Evolutionary conservation across 2,888 invertebrate species (phyloP).

Genomic region (Hypsopygia costalis): DNA sequence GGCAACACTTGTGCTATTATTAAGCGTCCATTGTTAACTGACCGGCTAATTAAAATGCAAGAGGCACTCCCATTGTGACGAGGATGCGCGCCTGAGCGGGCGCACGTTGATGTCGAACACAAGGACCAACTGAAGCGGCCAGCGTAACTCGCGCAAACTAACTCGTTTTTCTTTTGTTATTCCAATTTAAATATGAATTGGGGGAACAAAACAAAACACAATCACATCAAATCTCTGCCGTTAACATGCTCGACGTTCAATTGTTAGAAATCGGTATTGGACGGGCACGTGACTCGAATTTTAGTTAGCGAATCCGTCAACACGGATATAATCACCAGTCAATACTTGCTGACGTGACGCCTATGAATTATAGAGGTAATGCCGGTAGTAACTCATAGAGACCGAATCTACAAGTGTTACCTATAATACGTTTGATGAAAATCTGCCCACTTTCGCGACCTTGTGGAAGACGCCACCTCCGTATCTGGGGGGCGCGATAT

Average conservation of each 20-base stretch:
- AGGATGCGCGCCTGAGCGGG: slow-evolving; percentile 33
- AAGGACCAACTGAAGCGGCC: slow-evolving; percentile 32
- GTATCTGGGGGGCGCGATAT: slow-evolving; percentile 57
- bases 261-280: slow-evolving; percentile 27
- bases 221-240: neutral
- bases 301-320: slow-evolving; percentile 25
- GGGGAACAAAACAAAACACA: too few relatives aligned
- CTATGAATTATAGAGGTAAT: neutral
- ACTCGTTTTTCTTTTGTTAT: too few relatives aligned
- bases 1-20: slow-evolving; percentile 53
- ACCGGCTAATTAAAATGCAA: slow-evolving; percentile 62
- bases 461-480: slow-evolving; percentile 41
- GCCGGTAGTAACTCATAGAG: neutral
- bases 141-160: neutral
- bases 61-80: slow-evolving; percentile 43
- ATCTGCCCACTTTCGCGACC: slow-evolving; percentile 33
- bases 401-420: neutral
- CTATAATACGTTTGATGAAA: slow-evolving; percentile 13
- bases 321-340: slow-evolving; percentile 5
- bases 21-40: slow-evolving; percentile 55
- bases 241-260: neutral
- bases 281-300: slow-evolving; percentile 40
- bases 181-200: too few relatives aligned
- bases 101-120: slow-evolving; percentile 64
- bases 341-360: too few relatives aligned